Evolutionary conservation across 2,113 vertebrate species (phyloP), one percentile per base, ranked within the genome.

Genomic region (human): DNA sequence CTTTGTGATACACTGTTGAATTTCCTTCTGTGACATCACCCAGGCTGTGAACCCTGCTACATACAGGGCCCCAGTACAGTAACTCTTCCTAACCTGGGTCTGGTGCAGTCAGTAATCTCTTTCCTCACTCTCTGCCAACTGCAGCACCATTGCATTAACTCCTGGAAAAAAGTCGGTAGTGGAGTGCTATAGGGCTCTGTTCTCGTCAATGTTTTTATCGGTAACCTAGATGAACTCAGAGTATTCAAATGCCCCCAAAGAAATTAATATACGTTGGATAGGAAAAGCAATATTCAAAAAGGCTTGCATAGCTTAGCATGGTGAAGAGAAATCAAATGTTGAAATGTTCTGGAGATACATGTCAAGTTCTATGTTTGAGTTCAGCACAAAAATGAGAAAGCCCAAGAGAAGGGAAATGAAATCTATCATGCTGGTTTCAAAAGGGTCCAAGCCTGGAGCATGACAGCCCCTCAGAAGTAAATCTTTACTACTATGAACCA

Each of bases 141-240:
- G 35, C 5, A 30, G 57, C 14, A 4, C 1, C 48, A 2, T 18
- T 3, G 13, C 88, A 1, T 2, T 2, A 50, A 80, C 38, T 38
- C 73, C 80, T 4, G 23, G 64, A 25, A 81, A 52, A n/a, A 66
- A 38, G 35, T 40, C 25, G 88, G 3, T 10, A 5, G 55, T 1
- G 6, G 4, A 32, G 43, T 23, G 40, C 30, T 30, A 0, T 0
- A 9, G 70, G 66, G 48, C 45, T 91, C 55, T 75, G 11, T 66
- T 72, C 35, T 52, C 0, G 13, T 55, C n/a, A 66, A 0, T 48
- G 43, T 20, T 48, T 73, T 94, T 22, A 59, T 79, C 9, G 14
- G 8, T 70, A 85, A 72, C 22, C 5, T 40, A 25, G 23, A 32
- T 50, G 72, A 84, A 88, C 10, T 52, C 64, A 78, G 12, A 61